A percentile compares a stretch with the other conserved stretches of the same genome.
Conservation (phyloP, 2,113 vertebrate genomes). For the Cavia porcellus region DNA sequence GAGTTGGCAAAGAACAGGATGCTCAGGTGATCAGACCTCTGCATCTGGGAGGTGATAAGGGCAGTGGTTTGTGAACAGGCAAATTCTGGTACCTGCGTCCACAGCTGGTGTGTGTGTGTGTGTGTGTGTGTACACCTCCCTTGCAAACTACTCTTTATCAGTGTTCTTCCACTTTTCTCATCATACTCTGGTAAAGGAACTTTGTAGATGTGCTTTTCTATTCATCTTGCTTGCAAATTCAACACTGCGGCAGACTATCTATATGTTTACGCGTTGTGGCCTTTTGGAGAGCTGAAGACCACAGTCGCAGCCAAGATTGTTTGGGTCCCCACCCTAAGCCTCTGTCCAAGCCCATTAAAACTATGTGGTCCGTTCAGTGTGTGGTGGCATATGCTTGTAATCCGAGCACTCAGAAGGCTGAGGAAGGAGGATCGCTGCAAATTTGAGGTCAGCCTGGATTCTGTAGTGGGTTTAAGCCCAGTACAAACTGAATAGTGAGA, state of each 20-base stretch:
- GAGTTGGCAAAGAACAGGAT: not conserved
- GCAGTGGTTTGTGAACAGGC: not conserved
- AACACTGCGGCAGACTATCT: accelerated
- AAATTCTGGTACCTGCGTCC: not conserved
- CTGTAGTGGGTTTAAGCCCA: not conserved
- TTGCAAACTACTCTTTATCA: too few species aligned
- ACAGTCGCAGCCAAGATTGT: not conserved
- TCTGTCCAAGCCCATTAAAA: not conserved
- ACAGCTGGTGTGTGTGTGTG: not conserved
- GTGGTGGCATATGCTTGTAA: not conserved
- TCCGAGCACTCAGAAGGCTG: not conserved
- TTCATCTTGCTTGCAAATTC: not conserved
- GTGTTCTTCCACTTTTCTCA: not conserved
- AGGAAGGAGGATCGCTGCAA: not conserved
- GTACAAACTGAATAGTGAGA: not conserved
- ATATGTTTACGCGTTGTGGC: not conserved
- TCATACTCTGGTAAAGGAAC: not conserved
- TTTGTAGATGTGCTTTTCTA: not conserved
- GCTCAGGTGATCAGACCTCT: not conserved
- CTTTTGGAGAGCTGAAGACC: not conserved
- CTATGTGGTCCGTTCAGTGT: accelerated
- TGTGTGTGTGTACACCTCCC: not conserved
- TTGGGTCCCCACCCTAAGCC: not conserved
- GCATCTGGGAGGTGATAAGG: not conserved
- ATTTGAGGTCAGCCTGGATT: not conserved